Evolutionary conservation across 2,888 invertebrate species (phyloP), one percentile per base, ranked within the genome.

Genomic region (Nysson spinosus): DNA sequence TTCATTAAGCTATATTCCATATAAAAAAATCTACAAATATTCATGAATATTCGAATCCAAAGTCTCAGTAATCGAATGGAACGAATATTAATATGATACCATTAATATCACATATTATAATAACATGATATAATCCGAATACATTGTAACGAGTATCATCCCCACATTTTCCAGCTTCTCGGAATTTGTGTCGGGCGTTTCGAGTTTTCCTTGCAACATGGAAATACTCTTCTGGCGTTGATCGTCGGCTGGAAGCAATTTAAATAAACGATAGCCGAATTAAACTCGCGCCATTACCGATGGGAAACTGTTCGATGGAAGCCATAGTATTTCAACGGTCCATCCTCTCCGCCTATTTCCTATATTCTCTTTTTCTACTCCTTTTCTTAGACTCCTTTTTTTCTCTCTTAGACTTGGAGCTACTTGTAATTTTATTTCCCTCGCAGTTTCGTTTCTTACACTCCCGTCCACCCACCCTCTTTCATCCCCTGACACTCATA

Each of bases 211-310:
- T n/a, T n/a, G n/a, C n/a, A n/a, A n/a, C n/a, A n/a, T n/a, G n/a
- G 24, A 24, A 24, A 24, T 9, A 5, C 24, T 24, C 9, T 24
- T 9, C 24, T 24, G 6, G 24, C 24, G 24, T 24, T 9, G 20
- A 56, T 55, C 40, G 57, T 61, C 71, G 67, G 65, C 74, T 68
- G 72, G 70, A 75, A 73, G 73, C 83, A 77, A 83, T 84, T 83
- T 82, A 79, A 80, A 83, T 81, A 83, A 85, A 83, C 78, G 79
- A 81, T 81, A 69, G 77, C 70, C 75, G 79, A 80, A 78, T 85
- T 80, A 82, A 84, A 76, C 73, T 75, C 79, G 72, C 70, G 69
- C 77, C 77, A 84, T 84, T 83, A 80, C 77, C 78, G 70, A 79
- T 80, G 77, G 77, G 69, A 66, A 54, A 69, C 72, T 69, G 56